These are phyloP conservation scores for Pyxicephalus adspersus DNA, from an alignment of 2,113 vertebrate species.

Conservation along the genomic window DNA sequence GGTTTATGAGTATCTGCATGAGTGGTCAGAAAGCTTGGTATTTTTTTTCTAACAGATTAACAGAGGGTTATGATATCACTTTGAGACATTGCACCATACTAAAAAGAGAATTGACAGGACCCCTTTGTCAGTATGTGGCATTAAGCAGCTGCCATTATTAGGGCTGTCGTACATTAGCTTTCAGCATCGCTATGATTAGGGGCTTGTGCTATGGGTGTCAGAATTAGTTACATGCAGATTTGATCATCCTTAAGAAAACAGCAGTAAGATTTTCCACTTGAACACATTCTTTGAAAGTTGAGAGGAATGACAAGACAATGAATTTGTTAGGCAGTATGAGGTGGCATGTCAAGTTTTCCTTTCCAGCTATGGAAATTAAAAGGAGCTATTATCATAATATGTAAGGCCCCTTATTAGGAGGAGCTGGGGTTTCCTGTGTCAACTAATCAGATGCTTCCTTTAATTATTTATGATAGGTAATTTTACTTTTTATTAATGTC, in stretches of 20 bases:
- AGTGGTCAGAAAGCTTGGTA: no score
- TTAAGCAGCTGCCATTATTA: neutral
- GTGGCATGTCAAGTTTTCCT: neutral
- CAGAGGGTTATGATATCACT: no score
- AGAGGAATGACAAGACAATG: slow-evolving; percentile 8
- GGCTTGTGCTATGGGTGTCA: neutral
- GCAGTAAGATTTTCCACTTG: slow-evolving; percentile 30
- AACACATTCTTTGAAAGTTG: neutral
- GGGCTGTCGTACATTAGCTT: neutral
- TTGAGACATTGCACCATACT: no score
- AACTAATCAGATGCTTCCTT: no score
- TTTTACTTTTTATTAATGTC: no score
- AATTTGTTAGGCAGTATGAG: neutral
- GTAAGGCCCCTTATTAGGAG: no score
- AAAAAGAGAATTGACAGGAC: no score
- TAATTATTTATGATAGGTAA: no score
- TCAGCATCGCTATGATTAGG: slow-evolving; percentile 5
- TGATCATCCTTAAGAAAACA: neutral
- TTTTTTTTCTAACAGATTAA: no score
- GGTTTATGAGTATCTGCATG: no score
- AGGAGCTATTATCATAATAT: neutral
- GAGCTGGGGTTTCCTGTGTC: no score
- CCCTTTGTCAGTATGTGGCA: neutral
- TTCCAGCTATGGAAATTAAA: neutral
- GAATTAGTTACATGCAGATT: neutral